phyloP scores from a whole-genome alignment of 2,113 vertebrate species.

The Lagenorhynchus albirostris region DNA sequence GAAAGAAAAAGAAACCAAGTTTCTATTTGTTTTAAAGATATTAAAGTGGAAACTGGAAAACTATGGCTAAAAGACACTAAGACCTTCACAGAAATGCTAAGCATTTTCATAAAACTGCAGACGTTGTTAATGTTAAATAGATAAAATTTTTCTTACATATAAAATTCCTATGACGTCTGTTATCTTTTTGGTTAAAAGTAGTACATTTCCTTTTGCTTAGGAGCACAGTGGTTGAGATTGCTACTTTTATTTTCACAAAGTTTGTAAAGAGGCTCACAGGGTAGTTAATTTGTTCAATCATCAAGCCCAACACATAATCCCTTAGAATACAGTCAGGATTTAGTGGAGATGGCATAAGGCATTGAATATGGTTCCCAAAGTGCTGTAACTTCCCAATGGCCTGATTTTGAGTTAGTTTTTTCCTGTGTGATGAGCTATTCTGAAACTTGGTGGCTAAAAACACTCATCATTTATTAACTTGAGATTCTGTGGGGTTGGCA shows the following conservation, averaged over 20 bases:
- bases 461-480: not conserved
- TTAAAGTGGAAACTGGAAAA: not conserved
- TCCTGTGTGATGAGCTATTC: not conserved
- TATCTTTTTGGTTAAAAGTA: slow-evolving; percentile 12
- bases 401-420: not conserved
- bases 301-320: not conserved
- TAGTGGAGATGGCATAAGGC: not conserved
- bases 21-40: slow-evolving; percentile 36
- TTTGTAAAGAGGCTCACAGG: not conserved
- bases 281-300: not conserved
- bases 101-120: not conserved
- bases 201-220: not conserved
- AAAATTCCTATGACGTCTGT: not conserved
- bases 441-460: not conserved
- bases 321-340: not conserved
- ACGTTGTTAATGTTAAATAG: not conserved
- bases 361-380: not conserved
- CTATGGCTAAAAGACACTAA: not conserved
- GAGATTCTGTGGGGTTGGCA: not conserved
- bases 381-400: not conserved
- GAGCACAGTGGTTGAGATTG: not conserved
- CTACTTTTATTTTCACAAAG: not conserved
- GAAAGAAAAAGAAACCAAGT: not conserved
- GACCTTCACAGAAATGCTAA: not conserved
- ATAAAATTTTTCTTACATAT: not conserved